These are phyloP conservation scores for Diogma glabrata DNA, from an alignment of 2,888 invertebrate species.

Conservation along the genomic window DNA sequence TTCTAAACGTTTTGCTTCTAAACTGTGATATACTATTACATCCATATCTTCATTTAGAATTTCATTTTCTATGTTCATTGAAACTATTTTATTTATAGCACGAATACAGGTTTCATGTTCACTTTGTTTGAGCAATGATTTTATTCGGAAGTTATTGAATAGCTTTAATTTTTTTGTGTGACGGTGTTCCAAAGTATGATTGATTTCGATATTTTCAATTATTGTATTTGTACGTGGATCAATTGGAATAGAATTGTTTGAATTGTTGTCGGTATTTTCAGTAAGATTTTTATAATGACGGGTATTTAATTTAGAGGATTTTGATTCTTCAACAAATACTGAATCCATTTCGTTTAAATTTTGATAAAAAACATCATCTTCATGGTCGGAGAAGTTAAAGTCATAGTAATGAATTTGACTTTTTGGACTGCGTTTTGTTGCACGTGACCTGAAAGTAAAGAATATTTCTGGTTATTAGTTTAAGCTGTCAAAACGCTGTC, in stretches of 20 bases:
- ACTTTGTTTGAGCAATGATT: not conserved
- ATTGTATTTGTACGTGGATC: constrained; percentile 1
- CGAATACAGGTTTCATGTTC: constrained; percentile 1
- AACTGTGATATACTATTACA: not conserved
- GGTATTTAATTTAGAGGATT: not conserved
- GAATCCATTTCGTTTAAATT: constrained; percentile 8
- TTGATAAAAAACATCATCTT: constrained; percentile 6
- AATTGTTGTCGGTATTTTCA: not conserved
- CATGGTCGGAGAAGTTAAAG: not conserved
- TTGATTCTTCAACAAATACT: not conserved
- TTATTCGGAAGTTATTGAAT: not conserved
- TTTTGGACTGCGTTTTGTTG: not conserved
- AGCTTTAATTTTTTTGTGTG: not conserved
- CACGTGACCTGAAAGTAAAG: not conserved
- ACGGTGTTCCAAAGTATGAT: not conserved
- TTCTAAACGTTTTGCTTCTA: not conserved
- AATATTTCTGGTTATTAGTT: no score
- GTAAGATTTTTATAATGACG: not conserved
- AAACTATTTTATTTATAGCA: not conserved
- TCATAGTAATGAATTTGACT: not conserved
- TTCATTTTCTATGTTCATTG: not conserved
- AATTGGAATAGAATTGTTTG: not conserved
- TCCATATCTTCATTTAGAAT: not conserved
- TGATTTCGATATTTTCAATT: not conserved
- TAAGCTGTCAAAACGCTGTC: no score